phyloP scores from a whole-genome alignment of 2,113 vertebrate genomes.

The Sakesphorus luctuosus region DNA sequence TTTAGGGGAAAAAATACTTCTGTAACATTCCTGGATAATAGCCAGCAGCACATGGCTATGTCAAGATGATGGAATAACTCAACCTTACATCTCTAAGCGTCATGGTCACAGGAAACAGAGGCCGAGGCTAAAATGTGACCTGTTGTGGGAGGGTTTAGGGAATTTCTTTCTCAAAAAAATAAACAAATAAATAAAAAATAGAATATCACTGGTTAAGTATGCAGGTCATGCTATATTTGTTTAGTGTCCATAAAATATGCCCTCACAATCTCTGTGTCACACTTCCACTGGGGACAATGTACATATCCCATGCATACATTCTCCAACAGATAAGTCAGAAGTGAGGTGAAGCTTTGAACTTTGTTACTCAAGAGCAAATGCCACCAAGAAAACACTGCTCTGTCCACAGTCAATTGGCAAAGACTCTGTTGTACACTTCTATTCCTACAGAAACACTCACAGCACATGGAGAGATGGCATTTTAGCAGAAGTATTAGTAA shows the following conservation, averaged over 20 bases:
- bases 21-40: conserved; percentile 58
- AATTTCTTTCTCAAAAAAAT: not conserved
- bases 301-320: accelerated
- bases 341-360: not conserved
- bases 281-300: not conserved
- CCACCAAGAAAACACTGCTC: not conserved
- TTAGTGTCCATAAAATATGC: not conserved
- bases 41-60: conserved; percentile 38
- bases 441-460: not conserved
- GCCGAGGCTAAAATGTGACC: conserved; percentile 63
- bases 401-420: accelerated
- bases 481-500: not conserved
- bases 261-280: not conserved
- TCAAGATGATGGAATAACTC: conserved; percentile 68
- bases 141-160: conserved; percentile 20
- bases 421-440: not conserved
- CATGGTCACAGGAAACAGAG: conserved; percentile 60
- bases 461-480: not conserved
- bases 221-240: not conserved
- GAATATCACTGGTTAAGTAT: not conserved
- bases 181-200: not conserved
- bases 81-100: conserved; percentile 57
- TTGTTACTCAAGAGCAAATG: not conserved
- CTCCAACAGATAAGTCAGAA: not conserved
- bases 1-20: conserved; percentile 32